Evolutionary conservation across 2,888 invertebrate species (phyloP), one percentile per base, ranked within the genome.

Genomic region (Yponomeuta evonymella): DNA sequence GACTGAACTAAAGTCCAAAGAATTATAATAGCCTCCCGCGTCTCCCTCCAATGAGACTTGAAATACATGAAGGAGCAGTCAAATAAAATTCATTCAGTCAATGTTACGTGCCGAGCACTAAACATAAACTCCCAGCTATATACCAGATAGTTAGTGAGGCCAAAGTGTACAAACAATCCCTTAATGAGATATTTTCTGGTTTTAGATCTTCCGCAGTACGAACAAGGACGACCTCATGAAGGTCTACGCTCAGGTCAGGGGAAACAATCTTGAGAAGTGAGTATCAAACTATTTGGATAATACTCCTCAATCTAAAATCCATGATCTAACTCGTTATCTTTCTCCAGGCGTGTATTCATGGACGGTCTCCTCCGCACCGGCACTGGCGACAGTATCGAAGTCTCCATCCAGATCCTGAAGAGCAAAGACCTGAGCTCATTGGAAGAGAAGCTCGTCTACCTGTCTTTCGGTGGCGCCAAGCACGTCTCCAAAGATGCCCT

Each of bases 331-430:
- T 12, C 64, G 2, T 30, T 33, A 29, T 10, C 65, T 8, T 33
- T 6, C n/a, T 69, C 2, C 68, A 95, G 95, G 77, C 95, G 95
- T 76, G 94, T 97, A 8, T 96, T 96, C 82, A 83, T 97, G 71
- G 98, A 98, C 81, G 97, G 96, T 71, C 87, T 98, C 0, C 95
- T 97, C 77, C 95, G 96, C 71, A 94, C 97, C 0, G 96, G 96
- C 48, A 97, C 95, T 23, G 95, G 96, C 0, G 95, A 96, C 71
- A 94, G 96, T 12, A 94, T 97, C 30, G 95, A 95, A 75, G 95
- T 96, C 0, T 86, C 89, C 64, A 83, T 93, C 72, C 94, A 95
- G 74, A 89, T 98, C 69, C 86, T 98, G 69, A 94, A 94, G 74
- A 94, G 89, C 77, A 93, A 93, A 15, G 94, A 95, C 77, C 84